phyloP scores from a whole-genome alignment of 2,888 invertebrate species.

The Lymantria dispar region DNA sequence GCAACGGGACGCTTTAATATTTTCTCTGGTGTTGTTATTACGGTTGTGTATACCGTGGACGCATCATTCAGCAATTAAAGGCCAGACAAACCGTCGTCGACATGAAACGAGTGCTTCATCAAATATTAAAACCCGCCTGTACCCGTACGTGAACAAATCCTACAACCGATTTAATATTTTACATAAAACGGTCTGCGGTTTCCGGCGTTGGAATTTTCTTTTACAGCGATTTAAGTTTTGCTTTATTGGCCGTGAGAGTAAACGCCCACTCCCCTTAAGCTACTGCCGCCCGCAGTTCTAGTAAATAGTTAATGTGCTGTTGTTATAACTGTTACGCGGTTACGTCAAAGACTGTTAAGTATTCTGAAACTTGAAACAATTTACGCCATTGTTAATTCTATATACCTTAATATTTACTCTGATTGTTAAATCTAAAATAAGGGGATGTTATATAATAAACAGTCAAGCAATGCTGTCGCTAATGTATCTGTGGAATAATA shows the following conservation, averaged over 20 bases:
- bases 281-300: constrained; percentile 40
- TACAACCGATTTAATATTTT: constrained; percentile 75
- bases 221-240: constrained; percentile 66
- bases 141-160: constrained; percentile 62
- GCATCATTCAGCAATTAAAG: constrained; percentile 68
- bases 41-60: constrained; percentile 34
- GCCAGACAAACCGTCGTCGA: constrained; percentile 65
- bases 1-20: constrained; percentile 64
- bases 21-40: constrained; percentile 41
- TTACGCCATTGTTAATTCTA: constrained; percentile 9
- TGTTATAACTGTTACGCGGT: constrained; percentile 40
- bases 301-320: constrained; percentile 59
- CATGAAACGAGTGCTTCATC: constrained; percentile 56
- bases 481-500: constrained; percentile 49
- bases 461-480: constrained; percentile 34
- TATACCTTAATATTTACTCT: too few species aligned
- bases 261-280: constrained; percentile 29
- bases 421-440: too few species aligned
- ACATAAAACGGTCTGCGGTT: constrained; percentile 74
- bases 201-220: constrained; percentile 64
- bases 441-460: too few species aligned
- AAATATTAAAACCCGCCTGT: constrained; percentile 66
- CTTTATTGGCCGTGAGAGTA: constrained; percentile 54
- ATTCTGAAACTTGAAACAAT: constrained; percentile 13
- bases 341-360: constrained; percentile 16